phyloP scores from a whole-genome alignment of 1,140 invertebrate species.

The Formica selysi region DNA sequence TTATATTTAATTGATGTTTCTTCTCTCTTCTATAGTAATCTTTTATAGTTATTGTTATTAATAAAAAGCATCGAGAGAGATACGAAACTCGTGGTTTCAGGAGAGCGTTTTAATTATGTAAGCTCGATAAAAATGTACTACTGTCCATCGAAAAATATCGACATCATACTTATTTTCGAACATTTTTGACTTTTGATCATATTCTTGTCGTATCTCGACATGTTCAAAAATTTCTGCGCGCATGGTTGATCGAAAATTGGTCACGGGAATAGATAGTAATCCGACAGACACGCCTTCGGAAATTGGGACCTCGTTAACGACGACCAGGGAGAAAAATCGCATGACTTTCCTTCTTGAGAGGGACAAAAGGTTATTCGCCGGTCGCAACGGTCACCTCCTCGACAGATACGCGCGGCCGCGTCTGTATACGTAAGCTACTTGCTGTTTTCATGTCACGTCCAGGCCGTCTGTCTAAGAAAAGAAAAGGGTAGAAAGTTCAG shows the following conservation, averaged over 20 bases:
- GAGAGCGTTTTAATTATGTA: not conserved
- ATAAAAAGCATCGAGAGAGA: not conserved
- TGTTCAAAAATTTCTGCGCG: not conserved
- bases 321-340: constrained; percentile 15
- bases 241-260: constrained; percentile 35
- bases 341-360: constrained; percentile 62
- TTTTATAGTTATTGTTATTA: not conserved
- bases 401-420: constrained; percentile 59
- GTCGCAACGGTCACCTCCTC: constrained; percentile 66
- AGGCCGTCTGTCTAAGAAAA: constrained; percentile 69
- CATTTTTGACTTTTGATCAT: not conserved
- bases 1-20: not conserved
- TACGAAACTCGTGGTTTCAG: not conserved
- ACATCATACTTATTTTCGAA: not conserved
- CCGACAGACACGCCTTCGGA: not conserved
- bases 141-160: constrained; percentile 12
- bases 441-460: constrained; percentile 71
- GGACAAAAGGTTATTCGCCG: constrained; percentile 71
- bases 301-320: constrained; percentile 48
- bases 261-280: constrained; percentile 42
- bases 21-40: not conserved
- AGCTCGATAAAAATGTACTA: constrained; percentile 17
- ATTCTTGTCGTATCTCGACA: not conserved
- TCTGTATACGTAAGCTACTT: constrained; percentile 55
- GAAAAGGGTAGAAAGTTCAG: constrained; percentile 68